Base-by-base conservation (phyloP, 2,797 vertebrate genomes). In the Apogon hyalosoma region DNA sequence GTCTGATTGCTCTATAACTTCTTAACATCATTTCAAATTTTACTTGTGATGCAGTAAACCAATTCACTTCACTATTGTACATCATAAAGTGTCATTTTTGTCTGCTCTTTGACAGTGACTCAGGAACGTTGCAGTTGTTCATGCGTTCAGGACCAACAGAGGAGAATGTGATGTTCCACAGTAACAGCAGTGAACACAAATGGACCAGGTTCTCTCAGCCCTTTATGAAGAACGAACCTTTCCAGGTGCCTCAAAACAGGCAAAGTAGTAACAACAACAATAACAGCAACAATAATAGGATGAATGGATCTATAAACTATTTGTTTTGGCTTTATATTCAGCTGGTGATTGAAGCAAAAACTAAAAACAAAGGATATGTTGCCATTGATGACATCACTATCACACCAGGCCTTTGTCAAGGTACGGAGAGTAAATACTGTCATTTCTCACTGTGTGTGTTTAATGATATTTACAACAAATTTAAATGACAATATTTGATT, bases 341-440 rank as follows among this genome's bases (percentile, higher is more conserved):
- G 94, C 79, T 95, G 75, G 42, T 92, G 73, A 85, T 95, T 0
- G 82, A 93, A 63, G 92, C 92, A 18, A 81, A 92, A 39, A 31
- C 84, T 6, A 79, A 43, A 55, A 71, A 52, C 39, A 57, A 38
- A 50, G 93, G 91, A 52, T 93, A 89, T 31, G 79, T 94, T 42
- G 92, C 93, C 51, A 61, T 95, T 40, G 94, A 95, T 79, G 93
- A 94, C 72, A 80, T 95, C 77, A 79, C 56, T 53, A 38, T 95
- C 40, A 90, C 72, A 40, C 69, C 90, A 40, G 92, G 92, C 13
- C 49, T 47, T 49, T 95, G 94, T 83, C 70, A 58, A 86, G 92
- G 93, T 94, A 75, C 3, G 0, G 43, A 33, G 10, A 3, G 9
- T 14, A n/a, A 28, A 42, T 41, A 1, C 16, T 7, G 3, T 40